Percentiles rank a stretch among this genome's conserved stretches.
These are phyloP conservation scores for Shargacucullia verbasci DNA, from an alignment of 2,888 invertebrate species.

Conservation along the genomic window DNA sequence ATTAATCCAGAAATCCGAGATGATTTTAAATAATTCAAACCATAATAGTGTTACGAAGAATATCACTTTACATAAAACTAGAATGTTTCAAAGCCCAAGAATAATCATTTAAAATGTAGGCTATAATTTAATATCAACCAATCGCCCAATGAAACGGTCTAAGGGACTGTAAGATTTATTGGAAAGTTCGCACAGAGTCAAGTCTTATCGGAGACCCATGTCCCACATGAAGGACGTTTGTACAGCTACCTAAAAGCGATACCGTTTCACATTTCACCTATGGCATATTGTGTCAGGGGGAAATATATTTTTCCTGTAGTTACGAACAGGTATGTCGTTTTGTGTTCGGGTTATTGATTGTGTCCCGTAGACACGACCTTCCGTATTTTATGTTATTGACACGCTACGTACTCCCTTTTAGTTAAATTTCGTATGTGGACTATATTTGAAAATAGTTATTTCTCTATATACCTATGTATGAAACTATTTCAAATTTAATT, in stretches of 20 bases:
- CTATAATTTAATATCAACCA: constrained; percentile 27
- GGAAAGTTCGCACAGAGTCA: constrained; percentile 43
- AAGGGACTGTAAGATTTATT: constrained; percentile 58
- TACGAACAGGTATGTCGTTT: constrained; percentile 15
- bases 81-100: neutral
- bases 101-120: neutral
- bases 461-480: too few species aligned
- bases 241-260: constrained; percentile 14
- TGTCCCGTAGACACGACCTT: constrained; percentile 1
- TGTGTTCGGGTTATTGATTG: constrained; percentile 31
- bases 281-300: constrained; percentile 19
- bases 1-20: too few species aligned
- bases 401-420: neutral
- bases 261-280: constrained; percentile 26
- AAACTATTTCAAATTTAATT: too few species aligned
- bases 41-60: too few species aligned
- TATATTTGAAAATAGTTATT: too few species aligned
- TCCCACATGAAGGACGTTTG: constrained; percentile 33
- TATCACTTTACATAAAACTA: too few species aligned
- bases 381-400: neutral
- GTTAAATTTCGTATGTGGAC: too few species aligned
- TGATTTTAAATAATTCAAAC: too few species aligned
- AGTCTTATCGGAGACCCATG: constrained; percentile 49
- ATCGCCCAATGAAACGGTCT: constrained; percentile 17
- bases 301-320: constrained; percentile 26